Evolutionary conservation across 2,888 invertebrate species (phyloP).

Genomic region (Myathropa florea): DNA sequence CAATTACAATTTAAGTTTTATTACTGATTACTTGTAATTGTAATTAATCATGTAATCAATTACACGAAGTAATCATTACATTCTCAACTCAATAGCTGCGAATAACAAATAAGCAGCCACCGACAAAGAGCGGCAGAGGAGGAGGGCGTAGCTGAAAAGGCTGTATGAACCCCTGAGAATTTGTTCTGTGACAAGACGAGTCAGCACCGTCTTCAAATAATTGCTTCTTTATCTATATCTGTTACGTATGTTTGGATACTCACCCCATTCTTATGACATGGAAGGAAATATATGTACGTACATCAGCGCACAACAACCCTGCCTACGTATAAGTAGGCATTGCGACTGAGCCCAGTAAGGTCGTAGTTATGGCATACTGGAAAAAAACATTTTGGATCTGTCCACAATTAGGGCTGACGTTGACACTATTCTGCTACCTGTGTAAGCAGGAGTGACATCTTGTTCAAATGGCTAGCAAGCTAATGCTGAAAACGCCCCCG

Average conservation of each 20-base stretch:
- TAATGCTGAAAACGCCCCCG: neutral
- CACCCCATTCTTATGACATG: neutral
- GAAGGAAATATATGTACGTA: neutral
- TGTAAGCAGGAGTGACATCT: neutral
- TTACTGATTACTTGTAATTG: too few species aligned
- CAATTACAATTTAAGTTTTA: too few species aligned
- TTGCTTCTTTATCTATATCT: too few species aligned
- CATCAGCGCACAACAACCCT: neutral
- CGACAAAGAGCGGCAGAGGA: neutral
- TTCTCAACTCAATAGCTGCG: too few species aligned
- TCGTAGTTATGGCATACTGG: neutral
- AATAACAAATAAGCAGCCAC: neutral
- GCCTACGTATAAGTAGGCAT: neutral
- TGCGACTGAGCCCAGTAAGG: neutral
- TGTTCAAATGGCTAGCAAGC: neutral
- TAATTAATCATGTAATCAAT: too few species aligned
- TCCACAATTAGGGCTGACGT: neutral
- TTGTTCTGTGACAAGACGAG: neutral
- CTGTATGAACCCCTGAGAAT: neutral
- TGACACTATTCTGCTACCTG: neutral
- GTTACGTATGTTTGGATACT: too few species aligned
- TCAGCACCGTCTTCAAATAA: neutral
- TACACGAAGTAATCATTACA: too few species aligned
- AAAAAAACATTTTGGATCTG: neutral
- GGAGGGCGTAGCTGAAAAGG: neutral